Evolutionary conservation across 2,888 invertebrate species (phyloP).

Genomic region (Sarcophaga variegata): DNA sequence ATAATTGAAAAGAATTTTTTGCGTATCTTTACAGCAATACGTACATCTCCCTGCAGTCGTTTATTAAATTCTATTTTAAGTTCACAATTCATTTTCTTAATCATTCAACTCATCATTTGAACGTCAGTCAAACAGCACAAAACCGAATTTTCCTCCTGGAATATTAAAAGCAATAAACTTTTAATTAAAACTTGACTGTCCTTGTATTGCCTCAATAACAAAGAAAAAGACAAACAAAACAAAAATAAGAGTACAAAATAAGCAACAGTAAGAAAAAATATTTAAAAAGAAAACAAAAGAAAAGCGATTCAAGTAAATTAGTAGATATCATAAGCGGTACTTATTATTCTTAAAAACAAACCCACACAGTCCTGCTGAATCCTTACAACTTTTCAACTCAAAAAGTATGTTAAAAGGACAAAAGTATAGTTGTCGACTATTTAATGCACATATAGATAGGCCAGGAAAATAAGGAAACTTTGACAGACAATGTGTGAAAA

Average conservation of each 20-base stretch:
- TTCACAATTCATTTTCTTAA: slow-evolving; percentile 3
- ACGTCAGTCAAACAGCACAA: slow-evolving; percentile 15
- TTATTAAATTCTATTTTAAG: slow-evolving; percentile 8
- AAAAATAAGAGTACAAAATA: not conserved
- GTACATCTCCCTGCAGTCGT: too few relatives aligned
- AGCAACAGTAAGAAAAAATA: not conserved
- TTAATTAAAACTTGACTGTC: slow-evolving; percentile 57
- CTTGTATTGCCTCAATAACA: slow-evolving; percentile 38
- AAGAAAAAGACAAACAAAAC: slow-evolving; percentile 28
- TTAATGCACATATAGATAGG: too few relatives aligned
- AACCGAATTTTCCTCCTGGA: slow-evolving; percentile 9
- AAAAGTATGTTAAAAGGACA: too few relatives aligned
- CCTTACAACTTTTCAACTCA: too few relatives aligned
- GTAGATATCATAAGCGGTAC: slow-evolving; percentile 42
- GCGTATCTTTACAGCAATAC: slow-evolving; percentile 42
- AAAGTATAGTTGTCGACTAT: too few relatives aligned
- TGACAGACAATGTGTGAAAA: too few relatives aligned
- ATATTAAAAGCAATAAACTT: slow-evolving; percentile 61
- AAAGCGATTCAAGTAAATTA: slow-evolving; percentile 4
- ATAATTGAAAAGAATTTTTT: not conserved
- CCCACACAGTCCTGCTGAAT: too few relatives aligned
- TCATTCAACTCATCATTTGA: not conserved
- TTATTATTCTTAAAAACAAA: not conserved
- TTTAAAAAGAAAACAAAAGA: not conserved
- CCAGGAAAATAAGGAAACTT: too few relatives aligned